phyloP scores from a whole-genome alignment of 2,797 vertebrate genomes.

The Champsocephalus gunnari region DNA sequence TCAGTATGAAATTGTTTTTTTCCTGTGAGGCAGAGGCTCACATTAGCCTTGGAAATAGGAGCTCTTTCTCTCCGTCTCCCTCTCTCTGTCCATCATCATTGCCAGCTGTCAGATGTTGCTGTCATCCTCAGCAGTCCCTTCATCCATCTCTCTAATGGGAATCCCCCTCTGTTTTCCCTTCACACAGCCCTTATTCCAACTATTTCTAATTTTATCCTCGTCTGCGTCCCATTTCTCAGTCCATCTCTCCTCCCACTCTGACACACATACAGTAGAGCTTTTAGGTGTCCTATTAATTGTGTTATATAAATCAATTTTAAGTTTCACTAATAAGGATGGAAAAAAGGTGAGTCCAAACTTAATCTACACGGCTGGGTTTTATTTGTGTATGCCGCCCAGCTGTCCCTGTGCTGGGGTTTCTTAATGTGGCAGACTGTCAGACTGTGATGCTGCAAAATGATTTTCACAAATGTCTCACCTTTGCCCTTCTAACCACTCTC shows the following conservation, averaged over 20 bases:
- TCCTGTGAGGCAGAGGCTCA: conserved; percentile 27
- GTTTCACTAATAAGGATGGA: conserved; percentile 26
- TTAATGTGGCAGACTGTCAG: conserved; percentile 38
- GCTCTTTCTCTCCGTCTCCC: conserved; percentile 40
- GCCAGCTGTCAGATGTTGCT: conserved; percentile 70
- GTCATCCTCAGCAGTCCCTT: conserved; percentile 70
- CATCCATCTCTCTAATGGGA: conserved; percentile 76
- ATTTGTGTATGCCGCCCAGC: background rate
- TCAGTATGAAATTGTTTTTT: conserved; percentile 28
- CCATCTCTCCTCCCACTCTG: conserved; percentile 35
- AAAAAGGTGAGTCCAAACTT: conserved; percentile 14
- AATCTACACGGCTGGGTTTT: conserved; percentile 2
- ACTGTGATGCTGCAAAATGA: conserved; percentile 18
- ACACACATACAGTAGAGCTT: conserved; percentile 40
- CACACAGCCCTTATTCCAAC: conserved; percentile 52
- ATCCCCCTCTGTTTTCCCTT: conserved; percentile 62
- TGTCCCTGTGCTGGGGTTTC: conserved; percentile 21
- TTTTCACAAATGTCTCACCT: conserved; percentile 45
- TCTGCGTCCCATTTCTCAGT: conserved; percentile 36
- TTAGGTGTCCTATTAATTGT: conserved; percentile 51
- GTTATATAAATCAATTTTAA: conserved; percentile 44
- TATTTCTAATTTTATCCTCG: conserved; percentile 22
- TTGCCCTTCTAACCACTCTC: conserved; percentile 44
- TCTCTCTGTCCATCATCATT: conserved; percentile 67
- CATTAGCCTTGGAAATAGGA: conserved; percentile 54